Conservation (phyloP, 1,140 invertebrate genomes). For the Drosophila sucinea region DNA sequence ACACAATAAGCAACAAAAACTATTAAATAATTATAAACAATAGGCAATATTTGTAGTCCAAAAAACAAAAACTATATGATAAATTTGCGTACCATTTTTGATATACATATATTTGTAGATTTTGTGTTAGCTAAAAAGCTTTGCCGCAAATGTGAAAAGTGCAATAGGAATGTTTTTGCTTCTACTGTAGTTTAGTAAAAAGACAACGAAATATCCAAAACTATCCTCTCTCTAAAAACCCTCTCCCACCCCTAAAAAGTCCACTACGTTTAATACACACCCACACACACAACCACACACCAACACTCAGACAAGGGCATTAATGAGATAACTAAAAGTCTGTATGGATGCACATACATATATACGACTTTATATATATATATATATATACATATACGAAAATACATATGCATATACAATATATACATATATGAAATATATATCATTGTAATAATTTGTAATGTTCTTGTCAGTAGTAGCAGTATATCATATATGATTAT, state of each 20-base stretch:
- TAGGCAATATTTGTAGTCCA: slow-evolving; percentile 6
- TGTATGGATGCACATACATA: slow-evolving; percentile 11
- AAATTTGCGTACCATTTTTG: slow-evolving; percentile 49
- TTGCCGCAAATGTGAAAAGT: slow-evolving; percentile 53
- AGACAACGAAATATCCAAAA: slow-evolving; percentile 42
- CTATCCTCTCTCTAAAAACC: slow-evolving; percentile 1
- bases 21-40: slow-evolving; percentile 36
- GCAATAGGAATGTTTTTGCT: slow-evolving; percentile 68
- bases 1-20: slow-evolving; percentile 13
- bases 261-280: slow-evolving; percentile 22
- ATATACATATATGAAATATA: slow-evolving; percentile 72
- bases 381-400: slow-evolving; percentile 45
- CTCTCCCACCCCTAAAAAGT: neutral
- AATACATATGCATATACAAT: slow-evolving; percentile 73
- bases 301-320: slow-evolving; percentile 35
- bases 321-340: slow-evolving; percentile 16
- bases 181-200: slow-evolving; percentile 56
- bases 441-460: slow-evolving; percentile 81
- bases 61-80: slow-evolving; percentile 30
- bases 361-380: slow-evolving; percentile 24
- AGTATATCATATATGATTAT: slow-evolving; percentile 34
- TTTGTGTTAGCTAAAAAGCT: slow-evolving; percentile 58
- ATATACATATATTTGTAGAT: slow-evolving; percentile 31
- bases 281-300: slow-evolving; percentile 32
- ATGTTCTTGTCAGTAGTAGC: slow-evolving; percentile 79